Evolutionary conservation across 1,140 invertebrate genomes (phyloP).

Genomic region (Megathymus violae): DNA sequence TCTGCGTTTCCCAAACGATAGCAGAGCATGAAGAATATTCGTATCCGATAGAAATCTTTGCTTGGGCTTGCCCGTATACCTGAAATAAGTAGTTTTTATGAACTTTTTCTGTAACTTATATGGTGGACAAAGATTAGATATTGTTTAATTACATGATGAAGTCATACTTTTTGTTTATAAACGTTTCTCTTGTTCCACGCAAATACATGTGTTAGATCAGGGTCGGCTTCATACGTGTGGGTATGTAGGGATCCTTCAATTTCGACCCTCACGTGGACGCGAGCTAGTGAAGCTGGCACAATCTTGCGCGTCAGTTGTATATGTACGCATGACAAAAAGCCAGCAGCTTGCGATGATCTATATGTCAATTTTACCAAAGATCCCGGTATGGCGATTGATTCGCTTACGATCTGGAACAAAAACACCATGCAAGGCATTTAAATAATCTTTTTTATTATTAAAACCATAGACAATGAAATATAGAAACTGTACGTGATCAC

Average conservation of each 20-base stretch:
- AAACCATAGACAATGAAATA: no score
- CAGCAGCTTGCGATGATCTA: conserved; percentile 95
- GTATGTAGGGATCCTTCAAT: conserved; percentile 96
- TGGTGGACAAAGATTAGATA: neutral
- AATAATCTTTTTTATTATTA: no score
- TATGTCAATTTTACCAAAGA: conserved; percentile 96
- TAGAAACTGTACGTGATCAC: no score
- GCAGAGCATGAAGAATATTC: conserved; percentile 94
- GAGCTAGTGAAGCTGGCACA: conserved; percentile 91
- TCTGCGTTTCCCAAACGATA: conserved; percentile 97
- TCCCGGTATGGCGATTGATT: conserved; percentile 96
- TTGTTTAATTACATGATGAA: neutral
- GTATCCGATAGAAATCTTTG: conserved; percentile 96
- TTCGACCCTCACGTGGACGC: conserved; percentile 95
- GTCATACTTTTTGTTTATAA: conserved; percentile 93
- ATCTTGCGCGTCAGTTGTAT: conserved; percentile 93
- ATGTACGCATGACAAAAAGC: conserved; percentile 95
- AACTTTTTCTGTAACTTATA: neutral
- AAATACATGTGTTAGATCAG: conserved; percentile 96
- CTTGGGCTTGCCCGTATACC: conserved; percentile 94
- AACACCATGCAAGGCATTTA: no score
- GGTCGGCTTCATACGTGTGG: conserved; percentile 97
- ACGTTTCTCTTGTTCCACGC: conserved; percentile 99
- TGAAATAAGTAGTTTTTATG: conserved; percentile 46
- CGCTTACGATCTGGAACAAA: conserved; percentile 94